Conservation (phyloP, 2,888 invertebrate genomes). For the Latrodectus elegans region DNA sequence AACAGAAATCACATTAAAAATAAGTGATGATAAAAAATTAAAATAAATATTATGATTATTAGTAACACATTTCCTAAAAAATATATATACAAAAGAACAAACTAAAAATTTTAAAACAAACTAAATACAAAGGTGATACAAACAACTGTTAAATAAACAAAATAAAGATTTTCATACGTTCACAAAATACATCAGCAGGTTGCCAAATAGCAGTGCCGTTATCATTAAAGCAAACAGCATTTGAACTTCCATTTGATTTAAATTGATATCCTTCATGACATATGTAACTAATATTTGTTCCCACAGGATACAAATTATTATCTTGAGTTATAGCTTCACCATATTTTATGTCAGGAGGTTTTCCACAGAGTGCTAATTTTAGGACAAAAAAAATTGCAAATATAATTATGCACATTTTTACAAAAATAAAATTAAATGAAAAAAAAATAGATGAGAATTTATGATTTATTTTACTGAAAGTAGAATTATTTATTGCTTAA, state of each 20-base stretch:
- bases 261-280: slow-evolving; percentile 30
- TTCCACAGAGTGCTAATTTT: slow-evolving; percentile 35
- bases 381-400: background rate
- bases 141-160: background rate
- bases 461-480: background rate
- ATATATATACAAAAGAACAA: too few species aligned
- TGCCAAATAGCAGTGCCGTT: slow-evolving; percentile 31
- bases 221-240: slow-evolving; percentile 34
- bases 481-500: background rate
- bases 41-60: too few species aligned
- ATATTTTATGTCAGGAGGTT: slow-evolving; percentile 36
- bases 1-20: too few species aligned
- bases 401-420: background rate
- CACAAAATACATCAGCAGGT: slow-evolving; percentile 29
- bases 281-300: slow-evolving; percentile 28
- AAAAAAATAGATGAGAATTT: background rate
- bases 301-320: slow-evolving; percentile 19
- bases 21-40: too few species aligned
- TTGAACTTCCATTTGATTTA: slow-evolving; percentile 21
- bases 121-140: background rate
- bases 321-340: slow-evolving; percentile 18
- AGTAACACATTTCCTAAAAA: too few species aligned
- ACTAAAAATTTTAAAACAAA: too few species aligned
- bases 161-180: slow-evolving; percentile 25
- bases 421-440: background rate